Percentiles rank a stretch among this genome's conserved stretches.
Conservation (phyloP, 1,140 invertebrate species). For the Armadillidium nasatum region DNA sequence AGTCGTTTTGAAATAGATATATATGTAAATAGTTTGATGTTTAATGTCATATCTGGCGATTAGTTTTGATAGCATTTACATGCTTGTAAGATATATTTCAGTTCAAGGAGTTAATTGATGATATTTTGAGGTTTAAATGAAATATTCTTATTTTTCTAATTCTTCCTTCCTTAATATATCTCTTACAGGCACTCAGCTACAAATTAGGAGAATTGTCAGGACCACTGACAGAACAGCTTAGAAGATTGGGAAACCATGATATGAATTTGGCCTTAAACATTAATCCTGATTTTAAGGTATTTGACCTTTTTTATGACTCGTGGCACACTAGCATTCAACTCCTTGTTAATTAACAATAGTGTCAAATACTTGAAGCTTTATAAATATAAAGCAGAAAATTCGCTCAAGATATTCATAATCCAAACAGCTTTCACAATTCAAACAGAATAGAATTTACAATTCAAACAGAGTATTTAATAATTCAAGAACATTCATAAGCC, state of each 20-base stretch:
- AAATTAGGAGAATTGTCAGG: slow-evolving; percentile 58
- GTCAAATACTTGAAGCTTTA: too few species aligned
- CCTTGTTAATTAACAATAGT: too few species aligned
- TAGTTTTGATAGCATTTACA: background rate
- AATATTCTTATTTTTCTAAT: background rate
- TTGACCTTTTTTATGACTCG: too few species aligned
- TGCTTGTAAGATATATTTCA: background rate
- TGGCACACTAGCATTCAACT: too few species aligned
- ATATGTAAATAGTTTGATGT: background rate
- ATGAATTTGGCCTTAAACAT: slow-evolving; percentile 55
- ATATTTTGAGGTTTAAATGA: background rate
- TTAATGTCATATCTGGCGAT: background rate
- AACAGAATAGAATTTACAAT: too few species aligned
- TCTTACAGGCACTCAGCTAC: slow-evolving; percentile 34
- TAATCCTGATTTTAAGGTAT: slow-evolving; percentile 48
- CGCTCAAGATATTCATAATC: too few species aligned
- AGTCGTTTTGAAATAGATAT: background rate
- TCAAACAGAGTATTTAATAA: too few species aligned
- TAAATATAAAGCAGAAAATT: too few species aligned
- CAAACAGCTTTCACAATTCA: too few species aligned
- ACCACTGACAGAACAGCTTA: slow-evolving; percentile 69
- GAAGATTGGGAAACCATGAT: slow-evolving; percentile 65
- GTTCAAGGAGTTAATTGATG: background rate
- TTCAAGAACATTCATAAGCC: too few species aligned
- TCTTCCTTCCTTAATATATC: background rate